Base-by-base conservation (phyloP, 2,888 invertebrate genomes). In the Mongoloraphidia duomilia region DNA sequence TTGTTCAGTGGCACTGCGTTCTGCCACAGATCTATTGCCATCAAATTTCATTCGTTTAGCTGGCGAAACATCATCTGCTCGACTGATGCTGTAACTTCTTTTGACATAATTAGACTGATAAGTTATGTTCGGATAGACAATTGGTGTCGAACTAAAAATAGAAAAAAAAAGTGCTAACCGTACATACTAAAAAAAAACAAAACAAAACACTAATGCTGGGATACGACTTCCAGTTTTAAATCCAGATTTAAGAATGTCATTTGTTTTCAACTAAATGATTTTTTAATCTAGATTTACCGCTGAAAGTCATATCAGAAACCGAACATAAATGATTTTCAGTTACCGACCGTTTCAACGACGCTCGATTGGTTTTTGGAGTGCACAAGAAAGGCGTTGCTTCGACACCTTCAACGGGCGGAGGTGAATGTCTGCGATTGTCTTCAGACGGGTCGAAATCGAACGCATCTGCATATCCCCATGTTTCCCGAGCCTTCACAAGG, bases 351-450 rank as follows among this genome's bases (percentile, higher is more conserved):
- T 26, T 26, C 26, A 26, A 26, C 1, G 26, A 26, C 26, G 26
- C 6, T 3, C 26, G 26, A 26, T 12, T 33, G 33, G 62, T 57
- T 26, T 73, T 74, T 0, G 79, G 78, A 0, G 78, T 78, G 51
- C 77, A 75, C 40, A 80, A 69, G 58, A 80, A 80, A 0, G 80
- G 80, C 0, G 75, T 76, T 8, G 75, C 72, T 55, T 79, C 76
- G 47, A 70, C 66, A 48, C 66, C 72, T 37, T 63, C 63, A 10
- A 65, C 65, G 59, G 65, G 63, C 49, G 63, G 65, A 0, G 72
- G 71, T 44, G 59, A 65, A 52, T 67, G 67, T 33, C 69, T 55
- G 72, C 73, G 73, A 0, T 69, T 26, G 26, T 26, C 26, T 26
- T 70, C 52, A 67, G 68, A 52, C 67, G 69, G 8, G 68, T 68